Percentiles rank a stretch among this genome's conserved stretches.
Conservation (phyloP, 2,113 vertebrate genomes). For the Cygnus buccinator region DNA sequence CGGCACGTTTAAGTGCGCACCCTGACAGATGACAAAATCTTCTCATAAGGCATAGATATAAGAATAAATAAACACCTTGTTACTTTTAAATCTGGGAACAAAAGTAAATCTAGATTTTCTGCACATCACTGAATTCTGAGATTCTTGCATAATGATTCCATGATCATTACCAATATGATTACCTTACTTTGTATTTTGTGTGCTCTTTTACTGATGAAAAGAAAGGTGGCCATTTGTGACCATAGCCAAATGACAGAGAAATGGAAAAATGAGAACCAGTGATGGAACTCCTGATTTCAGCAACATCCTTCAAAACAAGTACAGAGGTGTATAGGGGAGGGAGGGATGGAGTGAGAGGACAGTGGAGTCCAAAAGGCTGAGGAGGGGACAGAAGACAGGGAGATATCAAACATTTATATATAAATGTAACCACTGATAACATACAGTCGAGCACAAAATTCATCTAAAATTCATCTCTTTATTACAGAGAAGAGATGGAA, state of each 20-base stretch:
- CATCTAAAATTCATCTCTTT: not conserved
- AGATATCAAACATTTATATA: not conserved
- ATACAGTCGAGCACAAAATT: not conserved
- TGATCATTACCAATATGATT: not conserved
- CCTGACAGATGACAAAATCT: not conserved
- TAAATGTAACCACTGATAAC: not conserved
- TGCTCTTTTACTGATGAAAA: not conserved
- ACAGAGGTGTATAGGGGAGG: not conserved
- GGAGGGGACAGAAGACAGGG: not conserved
- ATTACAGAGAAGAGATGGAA: no score
- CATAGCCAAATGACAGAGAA: not conserved
- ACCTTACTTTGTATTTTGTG: not conserved
- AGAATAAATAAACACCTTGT: not conserved
- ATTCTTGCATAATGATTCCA: not conserved
- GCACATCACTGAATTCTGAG: not conserved
- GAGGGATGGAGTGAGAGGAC: no score
- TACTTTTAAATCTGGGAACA: not conserved
- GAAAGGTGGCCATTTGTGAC: not conserved
- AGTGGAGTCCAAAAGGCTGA: not conserved
- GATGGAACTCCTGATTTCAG: not conserved
- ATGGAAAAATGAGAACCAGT: no score
- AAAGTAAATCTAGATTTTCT: not conserved
- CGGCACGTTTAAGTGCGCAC: not conserved
- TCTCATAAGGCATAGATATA: not conserved
- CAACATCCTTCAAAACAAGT: not conserved